phyloP scores from a whole-genome alignment of 2,113 vertebrate species.

The Mormyrus lacerda region DNA sequence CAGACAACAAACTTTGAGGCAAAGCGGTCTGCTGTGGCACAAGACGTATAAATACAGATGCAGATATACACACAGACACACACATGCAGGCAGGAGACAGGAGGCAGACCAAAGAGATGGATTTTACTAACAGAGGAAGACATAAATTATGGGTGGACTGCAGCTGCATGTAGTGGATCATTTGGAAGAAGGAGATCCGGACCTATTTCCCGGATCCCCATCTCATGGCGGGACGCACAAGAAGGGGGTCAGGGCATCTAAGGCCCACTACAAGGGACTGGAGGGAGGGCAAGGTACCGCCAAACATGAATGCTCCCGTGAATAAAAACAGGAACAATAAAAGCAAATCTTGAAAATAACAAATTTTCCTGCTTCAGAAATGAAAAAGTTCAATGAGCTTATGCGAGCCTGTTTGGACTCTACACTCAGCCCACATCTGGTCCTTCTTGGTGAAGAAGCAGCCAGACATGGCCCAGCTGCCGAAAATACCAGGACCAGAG shows the following conservation, averaged over 20 bases:
- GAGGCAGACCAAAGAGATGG: constrained; percentile 42
- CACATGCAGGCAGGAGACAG: neutral
- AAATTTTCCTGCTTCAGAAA: neutral
- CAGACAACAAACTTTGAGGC: neutral
- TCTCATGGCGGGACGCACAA: neutral
- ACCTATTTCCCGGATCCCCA: neutral
- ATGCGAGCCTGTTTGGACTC: neutral
- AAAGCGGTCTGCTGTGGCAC: neutral
- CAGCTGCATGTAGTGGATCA: constrained; percentile 24
- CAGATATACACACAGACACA: neutral
- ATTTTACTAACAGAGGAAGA: constrained; percentile 62
- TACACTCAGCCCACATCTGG: neutral
- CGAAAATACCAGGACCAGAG: neutral
- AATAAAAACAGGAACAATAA: neutral
- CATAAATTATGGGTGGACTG: constrained; percentile 63
- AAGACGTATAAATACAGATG: neutral
- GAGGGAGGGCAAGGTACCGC: neutral
- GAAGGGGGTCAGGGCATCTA: neutral
- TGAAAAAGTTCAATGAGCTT: neutral
- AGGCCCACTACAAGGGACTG: neutral
- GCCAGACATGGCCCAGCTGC: neutral
- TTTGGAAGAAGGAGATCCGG: neutral
- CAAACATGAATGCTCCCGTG: neutral
- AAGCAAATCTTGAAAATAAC: neutral
- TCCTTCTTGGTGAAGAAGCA: neutral